Percentiles rank a stretch among this genome's conserved stretches.
phyloP scores from a whole-genome alignment of 2,113 vertebrate species.

The Uria aalge region DNA sequence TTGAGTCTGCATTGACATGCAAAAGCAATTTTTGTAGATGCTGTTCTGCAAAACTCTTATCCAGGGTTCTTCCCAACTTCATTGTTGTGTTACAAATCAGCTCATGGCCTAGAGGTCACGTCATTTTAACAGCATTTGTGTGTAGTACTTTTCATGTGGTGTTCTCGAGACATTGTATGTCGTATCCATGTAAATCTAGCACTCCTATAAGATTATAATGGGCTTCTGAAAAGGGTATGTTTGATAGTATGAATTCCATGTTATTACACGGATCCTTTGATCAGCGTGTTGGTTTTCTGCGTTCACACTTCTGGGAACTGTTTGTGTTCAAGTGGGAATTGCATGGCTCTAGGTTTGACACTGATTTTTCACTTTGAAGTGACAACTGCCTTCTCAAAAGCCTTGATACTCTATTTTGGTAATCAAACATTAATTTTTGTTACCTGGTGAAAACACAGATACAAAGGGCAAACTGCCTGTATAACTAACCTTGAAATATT shows the following conservation, averaged over 20 bases:
- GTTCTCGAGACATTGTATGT: background rate
- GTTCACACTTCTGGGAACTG: background rate
- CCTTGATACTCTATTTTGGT: background rate
- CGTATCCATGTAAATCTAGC: background rate
- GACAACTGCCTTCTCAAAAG: background rate
- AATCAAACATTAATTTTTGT: background rate
- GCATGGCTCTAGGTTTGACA: background rate
- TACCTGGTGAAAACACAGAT: background rate
- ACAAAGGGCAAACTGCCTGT: background rate
- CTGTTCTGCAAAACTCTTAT: background rate
- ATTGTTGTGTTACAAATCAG: background rate
- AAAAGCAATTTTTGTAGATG: background rate
- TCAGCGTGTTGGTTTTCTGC: background rate
- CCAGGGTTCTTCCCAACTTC: background rate
- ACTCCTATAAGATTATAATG: background rate
- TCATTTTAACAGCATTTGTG: background rate
- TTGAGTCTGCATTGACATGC: background rate
- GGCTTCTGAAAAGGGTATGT: background rate
- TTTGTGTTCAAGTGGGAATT: background rate
- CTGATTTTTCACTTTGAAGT: conserved; percentile 28
- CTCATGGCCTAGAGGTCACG: background rate
- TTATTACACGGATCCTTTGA: conserved; percentile 1
- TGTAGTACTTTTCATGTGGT: background rate
- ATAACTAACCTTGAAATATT: background rate
- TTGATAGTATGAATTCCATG: background rate